Base-by-base conservation (phyloP, 2,113 vertebrate species). In the Scolopax mira region DNA sequence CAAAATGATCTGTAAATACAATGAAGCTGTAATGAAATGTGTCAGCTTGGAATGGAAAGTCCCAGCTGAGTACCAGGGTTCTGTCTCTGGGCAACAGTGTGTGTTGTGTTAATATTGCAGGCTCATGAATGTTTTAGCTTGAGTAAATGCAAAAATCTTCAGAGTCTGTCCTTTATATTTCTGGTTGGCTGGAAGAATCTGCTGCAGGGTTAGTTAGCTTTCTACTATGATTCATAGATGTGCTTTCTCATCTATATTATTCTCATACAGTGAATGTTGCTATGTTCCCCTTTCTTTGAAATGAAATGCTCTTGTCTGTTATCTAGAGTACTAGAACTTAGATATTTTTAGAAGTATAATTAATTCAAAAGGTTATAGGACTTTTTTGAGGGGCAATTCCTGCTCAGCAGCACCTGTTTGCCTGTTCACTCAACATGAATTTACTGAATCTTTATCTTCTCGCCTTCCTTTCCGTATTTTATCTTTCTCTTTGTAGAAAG, bases 111-210 rank as follows among this genome's bases (percentile, higher is more conserved):
- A 91, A 51, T 88, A 91, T 58, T 95, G 89, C 91, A 94, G 60
- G 22, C 55, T 94, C 66, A 84, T 95, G 65, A 93, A 95, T 95
- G 79, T 90, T 96, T 95, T 91, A 92, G 58, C 28, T 79, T 75
- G 82, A 84, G 70, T 74, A 88, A 95, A 95, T 93, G 70, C 64
- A 93, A 74, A 96, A 95, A 61, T 85, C 82, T 69, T 89, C 88
- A 80, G 37, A 73, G 49, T 52, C 67, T 22, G 16, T 61, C 54
- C 62, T 90, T 91, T 67, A 46, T 54, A 23, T 80, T 57, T 62
- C 18, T 31, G 57, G 15, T 25, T 94, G 84, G 83, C 64, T 46
- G 35, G 78, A 89, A 70, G 42, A 89, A 67, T 91, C 67, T 89
- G 85, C 79, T 82, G 72, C 42, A 62, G 62, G 64, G 61, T 69